Percentiles rank a stretch among this genome's conserved stretches.
Conservation (phyloP, 2,888 invertebrate species). For the Drosophila multiciliata region DNA sequence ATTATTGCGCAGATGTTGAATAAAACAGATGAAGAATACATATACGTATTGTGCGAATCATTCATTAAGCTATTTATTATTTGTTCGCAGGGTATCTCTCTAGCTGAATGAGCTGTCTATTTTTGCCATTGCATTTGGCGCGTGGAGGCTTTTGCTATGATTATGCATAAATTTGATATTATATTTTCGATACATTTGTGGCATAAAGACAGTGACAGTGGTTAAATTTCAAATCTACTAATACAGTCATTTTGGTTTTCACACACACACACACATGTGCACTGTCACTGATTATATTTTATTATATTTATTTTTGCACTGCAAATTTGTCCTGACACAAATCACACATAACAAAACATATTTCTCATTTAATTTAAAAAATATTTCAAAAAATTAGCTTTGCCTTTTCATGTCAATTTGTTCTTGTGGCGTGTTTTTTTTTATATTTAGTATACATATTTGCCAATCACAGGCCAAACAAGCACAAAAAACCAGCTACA, state of each 20-base stretch:
- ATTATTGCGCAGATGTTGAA: not conserved
- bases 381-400: not conserved
- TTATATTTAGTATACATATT: not conserved
- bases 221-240: not conserved
- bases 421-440: not conserved
- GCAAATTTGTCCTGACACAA: not conserved
- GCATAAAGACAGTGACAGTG: not conserved
- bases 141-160: constrained; percentile 41
- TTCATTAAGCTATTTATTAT: not conserved
- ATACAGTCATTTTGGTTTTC: not conserved
- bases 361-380: not conserved
- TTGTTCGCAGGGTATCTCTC: not conserved
- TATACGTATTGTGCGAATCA: not conserved
- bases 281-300: not conserved
- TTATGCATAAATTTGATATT: constrained; percentile 64
- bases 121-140: not conserved
- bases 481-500: not conserved
- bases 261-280: not conserved
- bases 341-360: not conserved
- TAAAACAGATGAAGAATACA: not conserved
- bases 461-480: not conserved
- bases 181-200: constrained; percentile 29
- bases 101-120: not conserved
- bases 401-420: not conserved
- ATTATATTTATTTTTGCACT: not conserved